These are phyloP conservation scores for rabbit (Oryctolagus cuniculus) DNA, from an alignment of 2,113 vertebrate species.

Conservation along the genomic window mOryCun1.1 NC_091442.1:80512501-80513000, in stretches of 20 bases:
- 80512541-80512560: background rate
- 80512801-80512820: background rate
- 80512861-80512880: background rate
- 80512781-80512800: background rate
- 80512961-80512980: conserved; percentile 25
- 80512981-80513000: background rate
- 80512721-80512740: background rate
- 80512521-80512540: background rate
- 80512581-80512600: background rate
- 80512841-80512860: no score
- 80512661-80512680: background rate
- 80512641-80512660: background rate
- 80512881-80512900: background rate
- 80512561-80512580: background rate
- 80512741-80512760: background rate
- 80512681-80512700: background rate
- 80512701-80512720: background rate
- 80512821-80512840: background rate
- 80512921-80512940: background rate
- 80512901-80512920: background rate
- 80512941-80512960: background rate
- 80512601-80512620: background rate
- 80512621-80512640: no score
- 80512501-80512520: background rate
- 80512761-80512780: background rate